These are phyloP conservation scores for Epizoanthus ramosus DNA, from an alignment of 92 coral and sea anemone species.

Conservation along the genomic window DNA sequence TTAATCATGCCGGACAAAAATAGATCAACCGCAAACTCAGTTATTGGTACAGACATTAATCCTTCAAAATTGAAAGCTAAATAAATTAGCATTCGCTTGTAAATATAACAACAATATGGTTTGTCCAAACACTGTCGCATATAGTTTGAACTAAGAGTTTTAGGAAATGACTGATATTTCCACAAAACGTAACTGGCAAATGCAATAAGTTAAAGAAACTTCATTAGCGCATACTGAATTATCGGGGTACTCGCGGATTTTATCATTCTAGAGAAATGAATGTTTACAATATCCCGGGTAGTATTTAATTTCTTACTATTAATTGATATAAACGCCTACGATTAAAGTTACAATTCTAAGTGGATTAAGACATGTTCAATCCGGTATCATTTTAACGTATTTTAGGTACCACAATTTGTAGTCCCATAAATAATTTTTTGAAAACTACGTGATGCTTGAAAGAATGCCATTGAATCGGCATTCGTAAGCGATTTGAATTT, in stretches of 20 bases:
- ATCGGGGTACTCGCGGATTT: neutral
- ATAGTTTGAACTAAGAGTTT: neutral
- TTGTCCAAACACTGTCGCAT: neutral
- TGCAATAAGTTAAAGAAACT: neutral
- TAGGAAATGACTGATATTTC: neutral
- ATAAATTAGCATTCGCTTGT: slow-evolving; percentile 19
- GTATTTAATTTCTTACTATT: neutral
- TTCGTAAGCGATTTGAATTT: too few relatives aligned
- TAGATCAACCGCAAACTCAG: neutral
- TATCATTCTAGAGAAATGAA: neutral
- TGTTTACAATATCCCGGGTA: neutral
- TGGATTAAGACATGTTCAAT: too few relatives aligned
- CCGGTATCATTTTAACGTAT: too few relatives aligned
- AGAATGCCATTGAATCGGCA: too few relatives aligned
- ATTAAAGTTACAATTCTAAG: neutral
- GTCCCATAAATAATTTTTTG: too few relatives aligned
- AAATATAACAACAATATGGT: slow-evolving; percentile 4
- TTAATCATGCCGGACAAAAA: neutral
- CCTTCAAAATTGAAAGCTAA: neutral
- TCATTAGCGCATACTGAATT: slow-evolving; percentile 6
- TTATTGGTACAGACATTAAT: slow-evolving; percentile 22
- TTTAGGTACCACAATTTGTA: too few relatives aligned
- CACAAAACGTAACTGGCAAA: neutral
- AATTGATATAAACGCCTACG: slow-evolving; percentile 2
- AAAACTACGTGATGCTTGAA: too few relatives aligned